phyloP scores from a whole-genome alignment of 2,113 vertebrate genomes.

The Syrrhaptes paradoxus region DNA sequence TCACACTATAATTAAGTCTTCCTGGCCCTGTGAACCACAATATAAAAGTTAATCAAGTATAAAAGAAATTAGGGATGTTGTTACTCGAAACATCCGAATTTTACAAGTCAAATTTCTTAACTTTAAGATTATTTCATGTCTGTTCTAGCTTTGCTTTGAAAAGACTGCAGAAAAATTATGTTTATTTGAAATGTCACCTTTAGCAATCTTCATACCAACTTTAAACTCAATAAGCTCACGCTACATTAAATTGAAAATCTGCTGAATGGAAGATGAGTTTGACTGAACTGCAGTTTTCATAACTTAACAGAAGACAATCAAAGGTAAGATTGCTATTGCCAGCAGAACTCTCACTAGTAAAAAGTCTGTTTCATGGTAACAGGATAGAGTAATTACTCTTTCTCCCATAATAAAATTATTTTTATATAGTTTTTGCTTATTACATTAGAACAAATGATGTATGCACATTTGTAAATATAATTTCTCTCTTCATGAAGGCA shows the following conservation, averaged over 20 bases:
- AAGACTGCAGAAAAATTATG: not conserved
- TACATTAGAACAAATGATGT: not conserved
- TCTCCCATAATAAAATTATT: not conserved
- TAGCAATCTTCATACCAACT: not conserved
- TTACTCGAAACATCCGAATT: not conserved
- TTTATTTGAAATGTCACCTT: slow-evolving; percentile 57
- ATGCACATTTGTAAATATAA: not conserved
- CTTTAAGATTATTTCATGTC: not conserved
- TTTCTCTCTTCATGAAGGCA: not conserved
- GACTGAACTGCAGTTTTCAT: not conserved
- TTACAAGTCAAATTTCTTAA: not conserved
- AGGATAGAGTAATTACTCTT: not conserved
- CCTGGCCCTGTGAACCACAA: slow-evolving; percentile 1
- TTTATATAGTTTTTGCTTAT: not conserved
- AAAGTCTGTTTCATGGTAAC: not conserved
- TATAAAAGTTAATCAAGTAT: not conserved
- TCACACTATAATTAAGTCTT: slow-evolving; percentile 5
- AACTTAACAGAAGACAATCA: not conserved
- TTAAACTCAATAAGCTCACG: slow-evolving; percentile 2
- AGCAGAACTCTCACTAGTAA: not conserved
- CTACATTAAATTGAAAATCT: slow-evolving; percentile 12
- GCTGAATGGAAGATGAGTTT: not conserved
- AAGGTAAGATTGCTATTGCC: not conserved
- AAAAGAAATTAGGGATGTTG: slow-evolving; percentile 28
- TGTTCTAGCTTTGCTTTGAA: not conserved